Conservation (phyloP, 1,140 invertebrate species). For the Polyergus mexicanus region DNA sequence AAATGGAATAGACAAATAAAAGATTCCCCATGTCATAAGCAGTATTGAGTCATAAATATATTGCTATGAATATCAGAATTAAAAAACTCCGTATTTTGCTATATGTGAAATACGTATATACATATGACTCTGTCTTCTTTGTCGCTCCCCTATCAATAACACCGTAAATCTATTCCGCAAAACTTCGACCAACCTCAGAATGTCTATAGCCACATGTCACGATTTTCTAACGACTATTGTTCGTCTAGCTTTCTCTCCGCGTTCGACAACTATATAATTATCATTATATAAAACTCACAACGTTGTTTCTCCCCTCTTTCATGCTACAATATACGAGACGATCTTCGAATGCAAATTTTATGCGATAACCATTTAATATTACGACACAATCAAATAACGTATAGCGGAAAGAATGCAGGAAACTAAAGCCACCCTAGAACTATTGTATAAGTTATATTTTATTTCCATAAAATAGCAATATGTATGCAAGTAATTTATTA, state of each 20-base stretch:
- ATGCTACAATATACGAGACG: not conserved
- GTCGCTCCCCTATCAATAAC: not conserved
- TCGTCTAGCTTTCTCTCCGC: constrained; percentile 2
- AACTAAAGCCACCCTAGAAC: not conserved
- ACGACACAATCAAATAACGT: not conserved
- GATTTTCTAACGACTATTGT: not conserved
- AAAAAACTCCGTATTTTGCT: not conserved
- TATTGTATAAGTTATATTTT: not conserved
- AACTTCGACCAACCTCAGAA: constrained; percentile 1
- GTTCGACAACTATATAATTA: constrained; percentile 16
- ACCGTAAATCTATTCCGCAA: not conserved
- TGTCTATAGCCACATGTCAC: constrained; percentile 3
- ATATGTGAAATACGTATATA: not conserved
- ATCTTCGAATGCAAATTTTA: constrained; percentile 17
- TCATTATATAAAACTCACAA: constrained; percentile 17
- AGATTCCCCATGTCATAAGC: not conserved
- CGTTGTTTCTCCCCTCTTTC: not conserved
- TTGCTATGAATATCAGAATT: not conserved
- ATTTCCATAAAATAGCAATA: not conserved
- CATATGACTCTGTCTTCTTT: not conserved
- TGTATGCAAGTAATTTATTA: not conserved
- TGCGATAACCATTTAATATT: not conserved
- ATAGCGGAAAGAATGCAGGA: not conserved
- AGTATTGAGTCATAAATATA: not conserved
- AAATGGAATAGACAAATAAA: not conserved